Evolutionary conservation across 2,888 invertebrate genomes (phyloP), one percentile per base, ranked within the genome.

Genomic region (Volucella inflata): DNA sequence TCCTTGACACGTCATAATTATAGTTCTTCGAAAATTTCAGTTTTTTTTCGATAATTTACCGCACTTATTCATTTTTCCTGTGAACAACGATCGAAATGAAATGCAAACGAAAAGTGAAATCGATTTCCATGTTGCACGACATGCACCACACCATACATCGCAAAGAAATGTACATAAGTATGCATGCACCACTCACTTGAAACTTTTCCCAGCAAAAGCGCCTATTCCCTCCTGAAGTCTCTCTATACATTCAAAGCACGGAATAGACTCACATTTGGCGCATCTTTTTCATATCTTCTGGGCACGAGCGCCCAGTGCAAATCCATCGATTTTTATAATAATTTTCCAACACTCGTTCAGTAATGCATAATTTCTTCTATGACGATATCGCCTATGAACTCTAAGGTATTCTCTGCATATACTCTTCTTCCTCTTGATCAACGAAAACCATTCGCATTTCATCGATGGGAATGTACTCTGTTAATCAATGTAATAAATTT

Each of bases 51-150:
- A 64, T 74, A 72, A 72, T 38, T 46, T 30, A 21, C 40, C 57
- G 40, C 21, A 55, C 16, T 46, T 55, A 40, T 75, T 48, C 57
- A 75, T 48, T 30, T 48, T 16, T 40, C 21, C 50, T 21, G 55
- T 74, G 74, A 48, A 17, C 64, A 75, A 6, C 40, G 50, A 70
- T 77, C 55, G 40, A 77, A 55, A 60, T 38, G 46, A 77, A 68
- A 67, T 70, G 62, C 57, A 64, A 64, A 46, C 50, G 9, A 21
- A 82, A 82, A 82, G 71, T 82, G 65, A 82, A 82, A 77, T 82
- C 60, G 71, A 70, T 77, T 82, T 77, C 48, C 77, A 67, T 77
- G 65, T 14, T 53, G 50, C 77, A 57, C 53, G 60, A 48, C 48
- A 60, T 65, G 70, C 75, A 30, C 46, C 14, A 36, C 50, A 14